phyloP scores from a whole-genome alignment of 2,797 vertebrate genomes.

The Cynopterus sphinx region DNA sequence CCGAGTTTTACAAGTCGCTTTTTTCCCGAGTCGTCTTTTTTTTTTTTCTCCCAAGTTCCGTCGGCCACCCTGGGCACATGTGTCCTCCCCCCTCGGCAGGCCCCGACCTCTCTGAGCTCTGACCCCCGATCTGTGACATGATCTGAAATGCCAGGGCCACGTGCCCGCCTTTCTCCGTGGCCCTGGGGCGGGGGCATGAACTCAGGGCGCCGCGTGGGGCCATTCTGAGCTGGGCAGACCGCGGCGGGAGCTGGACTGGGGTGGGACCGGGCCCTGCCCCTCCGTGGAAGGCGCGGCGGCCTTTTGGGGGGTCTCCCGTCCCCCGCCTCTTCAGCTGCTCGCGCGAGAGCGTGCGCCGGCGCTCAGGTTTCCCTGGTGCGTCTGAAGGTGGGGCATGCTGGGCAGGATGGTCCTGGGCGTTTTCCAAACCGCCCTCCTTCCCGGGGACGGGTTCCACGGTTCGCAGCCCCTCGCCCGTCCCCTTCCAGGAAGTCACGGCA shows the following conservation, averaged over 20 bases:
- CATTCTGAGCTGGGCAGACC: fast-evolving
- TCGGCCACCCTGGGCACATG: neutral
- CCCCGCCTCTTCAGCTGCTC: no score
- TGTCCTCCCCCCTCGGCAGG: neutral
- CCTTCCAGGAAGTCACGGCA: neutral
- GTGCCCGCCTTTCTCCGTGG: fast-evolving
- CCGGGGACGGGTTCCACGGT: neutral
- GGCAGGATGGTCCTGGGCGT: fast-evolving
- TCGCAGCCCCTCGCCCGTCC: neutral
- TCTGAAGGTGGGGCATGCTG: fast-evolving
- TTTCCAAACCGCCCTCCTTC: neutral
- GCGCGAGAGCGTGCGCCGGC: fast-evolving
- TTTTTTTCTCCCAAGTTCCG: neutral
- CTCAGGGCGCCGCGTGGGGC: fast-evolving
- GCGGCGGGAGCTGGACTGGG: neutral
- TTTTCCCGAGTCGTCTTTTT: neutral
- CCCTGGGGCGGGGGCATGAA: fast-evolving
- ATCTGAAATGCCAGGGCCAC: neutral
- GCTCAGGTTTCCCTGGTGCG: fast-evolving
- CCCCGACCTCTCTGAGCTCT: neutral
- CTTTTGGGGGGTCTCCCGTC: neutral
- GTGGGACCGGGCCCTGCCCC: neutral
- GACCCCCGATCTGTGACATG: neutral
- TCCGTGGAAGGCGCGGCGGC: neutral
- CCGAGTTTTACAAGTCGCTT: neutral